phyloP scores from a whole-genome alignment of 2,797 vertebrate species.

The Aphelocoma californica region DNA sequence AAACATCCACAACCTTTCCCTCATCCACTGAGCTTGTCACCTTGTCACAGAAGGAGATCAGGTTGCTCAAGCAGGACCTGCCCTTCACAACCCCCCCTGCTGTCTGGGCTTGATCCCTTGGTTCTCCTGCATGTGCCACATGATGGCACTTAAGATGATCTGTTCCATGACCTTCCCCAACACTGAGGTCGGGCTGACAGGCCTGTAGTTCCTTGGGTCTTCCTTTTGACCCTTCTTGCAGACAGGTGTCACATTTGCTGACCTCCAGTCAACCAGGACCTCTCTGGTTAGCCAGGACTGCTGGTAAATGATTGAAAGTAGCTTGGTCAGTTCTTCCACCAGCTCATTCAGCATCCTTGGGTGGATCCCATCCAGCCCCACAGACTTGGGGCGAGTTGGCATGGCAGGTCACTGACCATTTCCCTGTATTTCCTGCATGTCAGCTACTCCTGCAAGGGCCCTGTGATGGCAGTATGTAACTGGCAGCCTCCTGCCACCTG shows the following conservation, averaged over 20 bases:
- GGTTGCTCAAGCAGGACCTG: neutral
- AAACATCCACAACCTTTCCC: neutral
- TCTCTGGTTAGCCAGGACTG: neutral
- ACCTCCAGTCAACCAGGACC: neutral
- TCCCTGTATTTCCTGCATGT: rapidly evolving
- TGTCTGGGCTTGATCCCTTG: neutral
- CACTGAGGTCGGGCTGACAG: neutral
- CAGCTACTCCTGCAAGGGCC: neutral
- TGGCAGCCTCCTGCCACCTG: neutral
- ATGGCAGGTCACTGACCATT: neutral
- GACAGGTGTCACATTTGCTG: neutral
- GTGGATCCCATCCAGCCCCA: neutral
- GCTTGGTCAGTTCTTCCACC: neutral
- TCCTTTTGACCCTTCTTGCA: neutral
- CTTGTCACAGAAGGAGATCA: neutral
- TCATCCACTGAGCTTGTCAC: neutral
- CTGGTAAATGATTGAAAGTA: neutral
- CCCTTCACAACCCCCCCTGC: neutral
- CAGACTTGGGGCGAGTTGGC: neutral
- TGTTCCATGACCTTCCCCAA: neutral
- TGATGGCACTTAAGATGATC: neutral
- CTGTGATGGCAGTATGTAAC: neutral
- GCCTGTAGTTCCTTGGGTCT: neutral
- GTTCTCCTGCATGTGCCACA: neutral
- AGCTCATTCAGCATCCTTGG: neutral